These are phyloP conservation scores for Temnothorax unifasciatus DNA, from an alignment of 2,888 invertebrate genomes.

Conservation along the genomic window DNA sequence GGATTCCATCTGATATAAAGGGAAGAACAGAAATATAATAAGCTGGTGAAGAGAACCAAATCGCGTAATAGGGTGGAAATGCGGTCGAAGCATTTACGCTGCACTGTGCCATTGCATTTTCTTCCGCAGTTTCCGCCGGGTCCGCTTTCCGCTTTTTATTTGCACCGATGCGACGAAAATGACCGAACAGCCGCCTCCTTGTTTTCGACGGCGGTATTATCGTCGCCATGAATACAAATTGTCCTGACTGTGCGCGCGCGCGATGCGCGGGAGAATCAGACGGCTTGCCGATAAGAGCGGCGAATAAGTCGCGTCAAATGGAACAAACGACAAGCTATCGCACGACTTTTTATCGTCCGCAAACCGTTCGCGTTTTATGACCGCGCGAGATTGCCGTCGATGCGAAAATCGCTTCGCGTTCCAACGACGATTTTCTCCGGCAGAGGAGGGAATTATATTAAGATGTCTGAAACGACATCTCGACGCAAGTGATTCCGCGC, in stretches of 20 bases:
- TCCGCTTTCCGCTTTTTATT: slow-evolving; percentile 1
- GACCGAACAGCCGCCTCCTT: not conserved
- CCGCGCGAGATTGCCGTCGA: not conserved
- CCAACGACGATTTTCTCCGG: not conserved
- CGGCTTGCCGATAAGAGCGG: slow-evolving; percentile 2
- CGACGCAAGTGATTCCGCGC: not conserved
- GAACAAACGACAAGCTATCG: slow-evolving; percentile 16
- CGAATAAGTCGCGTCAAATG: slow-evolving; percentile 27
- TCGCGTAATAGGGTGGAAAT: slow-evolving; percentile 39
- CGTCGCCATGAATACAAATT: slow-evolving; percentile 34
- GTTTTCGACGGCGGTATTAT: slow-evolving; percentile 14
- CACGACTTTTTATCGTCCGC: slow-evolving; percentile 14
- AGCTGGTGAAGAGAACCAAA: not conserved
- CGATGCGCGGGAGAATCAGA: slow-evolving; percentile 12
- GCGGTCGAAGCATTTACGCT: slow-evolving; percentile 16
- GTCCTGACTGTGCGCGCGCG: not conserved
- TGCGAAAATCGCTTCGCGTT: slow-evolving; percentile 14
- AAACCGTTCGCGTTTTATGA: slow-evolving; percentile 18
- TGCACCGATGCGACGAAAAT: slow-evolving; percentile 5
- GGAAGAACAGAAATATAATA: slow-evolving; percentile 22
- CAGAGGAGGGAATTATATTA: not conserved
- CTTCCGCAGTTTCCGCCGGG: not conserved
- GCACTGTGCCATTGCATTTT: not conserved
- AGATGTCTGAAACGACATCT: not conserved
- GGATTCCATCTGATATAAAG: not conserved